Conservation (phyloP, 2,113 vertebrate species). For the Neopipo cinnamomea region DNA sequence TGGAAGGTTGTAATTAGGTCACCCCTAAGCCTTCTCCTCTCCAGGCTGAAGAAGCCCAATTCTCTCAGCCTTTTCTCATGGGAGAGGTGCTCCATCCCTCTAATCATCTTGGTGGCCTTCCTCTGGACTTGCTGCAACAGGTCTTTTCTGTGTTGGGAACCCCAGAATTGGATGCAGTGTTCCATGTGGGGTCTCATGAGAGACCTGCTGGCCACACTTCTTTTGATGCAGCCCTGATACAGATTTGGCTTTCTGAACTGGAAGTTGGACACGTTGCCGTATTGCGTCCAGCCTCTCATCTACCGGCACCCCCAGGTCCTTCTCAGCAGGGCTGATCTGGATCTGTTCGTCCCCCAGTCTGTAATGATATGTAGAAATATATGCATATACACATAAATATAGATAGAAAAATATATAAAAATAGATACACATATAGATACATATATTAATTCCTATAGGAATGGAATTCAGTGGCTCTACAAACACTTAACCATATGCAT, state of each 20-base stretch:
- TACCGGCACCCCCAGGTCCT: background rate
- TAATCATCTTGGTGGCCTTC: background rate
- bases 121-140: background rate
- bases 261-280: fast-evolving
- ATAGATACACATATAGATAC: background rate
- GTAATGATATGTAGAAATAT: background rate
- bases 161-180: background rate
- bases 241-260: background rate
- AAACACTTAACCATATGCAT: background rate
- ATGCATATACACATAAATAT: background rate
- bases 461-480: background rate
- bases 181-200: background rate
- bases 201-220: background rate
- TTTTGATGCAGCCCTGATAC: background rate
- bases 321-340: background rate
- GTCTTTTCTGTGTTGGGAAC: fast-evolving
- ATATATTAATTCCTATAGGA: background rate
- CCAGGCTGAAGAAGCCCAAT: background rate
- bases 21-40: background rate
- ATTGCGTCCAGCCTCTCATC: background rate
- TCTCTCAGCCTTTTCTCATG: background rate
- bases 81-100: background rate
- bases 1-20: background rate
- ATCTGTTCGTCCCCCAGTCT: background rate
- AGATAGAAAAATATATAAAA: background rate